A percentile compares a stretch with the other conserved stretches of the same genome.
phyloP scores from a whole-genome alignment of 2,888 invertebrate genomes.

The Neuroscelio doddi region DNA sequence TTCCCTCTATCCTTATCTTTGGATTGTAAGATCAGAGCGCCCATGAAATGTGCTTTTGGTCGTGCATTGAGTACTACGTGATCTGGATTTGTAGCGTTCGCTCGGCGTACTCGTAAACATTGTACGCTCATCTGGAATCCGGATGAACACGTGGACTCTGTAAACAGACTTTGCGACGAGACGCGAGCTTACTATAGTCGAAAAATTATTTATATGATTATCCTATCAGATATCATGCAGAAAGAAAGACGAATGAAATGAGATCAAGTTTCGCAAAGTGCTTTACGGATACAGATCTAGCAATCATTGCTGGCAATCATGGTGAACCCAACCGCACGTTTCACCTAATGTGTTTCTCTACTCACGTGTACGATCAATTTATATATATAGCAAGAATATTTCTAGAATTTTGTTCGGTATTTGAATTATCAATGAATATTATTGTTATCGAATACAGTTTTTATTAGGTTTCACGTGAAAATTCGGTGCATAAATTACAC shows the following conservation, averaged over 20 bases:
- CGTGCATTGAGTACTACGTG: conserved; percentile 56
- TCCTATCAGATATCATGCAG: conserved; percentile 32
- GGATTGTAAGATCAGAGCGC: conserved; percentile 43
- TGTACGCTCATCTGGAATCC: conserved; percentile 40
- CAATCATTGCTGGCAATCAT: conserved; percentile 3
- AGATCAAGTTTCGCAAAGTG: conserved; percentile 36
- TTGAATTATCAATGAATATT: too few species aligned
- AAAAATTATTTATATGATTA: conserved; percentile 41
- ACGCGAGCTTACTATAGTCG: conserved; percentile 32
- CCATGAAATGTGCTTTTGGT: conserved; percentile 55
- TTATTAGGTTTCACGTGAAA: too few species aligned
- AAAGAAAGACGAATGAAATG: conserved; percentile 27
- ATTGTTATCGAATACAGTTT: too few species aligned
- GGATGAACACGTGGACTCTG: conserved; percentile 44
- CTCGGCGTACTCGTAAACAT: conserved; percentile 50
- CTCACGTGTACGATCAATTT: background rate
- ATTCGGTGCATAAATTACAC: too few species aligned
- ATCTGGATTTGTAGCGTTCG: conserved; percentile 51
- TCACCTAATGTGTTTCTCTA: background rate
- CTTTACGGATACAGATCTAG: conserved; percentile 22
- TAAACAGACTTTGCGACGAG: conserved; percentile 32
- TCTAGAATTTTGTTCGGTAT: too few species aligned
- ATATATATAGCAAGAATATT: too few species aligned
- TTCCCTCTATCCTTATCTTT: conserved; percentile 31
- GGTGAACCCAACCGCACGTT: background rate